Conservation (phyloP, 1,140 invertebrate genomes). For the Orchestia grillus region DNA sequence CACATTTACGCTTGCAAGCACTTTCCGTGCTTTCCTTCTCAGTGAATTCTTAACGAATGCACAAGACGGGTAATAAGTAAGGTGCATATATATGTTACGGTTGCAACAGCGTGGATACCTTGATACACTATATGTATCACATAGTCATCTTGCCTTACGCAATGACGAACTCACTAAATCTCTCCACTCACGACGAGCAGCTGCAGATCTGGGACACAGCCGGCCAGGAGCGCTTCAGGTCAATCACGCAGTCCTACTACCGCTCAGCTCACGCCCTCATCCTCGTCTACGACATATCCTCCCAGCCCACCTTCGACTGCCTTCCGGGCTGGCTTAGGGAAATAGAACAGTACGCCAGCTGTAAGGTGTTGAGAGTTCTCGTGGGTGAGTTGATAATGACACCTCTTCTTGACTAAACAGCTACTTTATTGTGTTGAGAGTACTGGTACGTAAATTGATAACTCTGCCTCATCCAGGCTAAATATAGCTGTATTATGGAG, state of each 20-base stretch:
- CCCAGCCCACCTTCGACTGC: slow-evolving; percentile 96
- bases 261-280: slow-evolving; percentile 97
- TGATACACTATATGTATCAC: not conserved
- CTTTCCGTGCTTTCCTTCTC: too few species aligned
- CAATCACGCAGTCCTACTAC: slow-evolving; percentile 98
- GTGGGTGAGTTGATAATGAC: slow-evolving; percentile 86
- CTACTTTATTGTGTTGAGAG: not conserved
- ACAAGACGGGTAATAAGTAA: too few species aligned
- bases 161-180: not conserved
- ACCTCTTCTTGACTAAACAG: too few species aligned
- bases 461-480: too few species aligned
- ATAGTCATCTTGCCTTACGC: not conserved
- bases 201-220: slow-evolving; percentile 99
- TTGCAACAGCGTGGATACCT: not conserved
- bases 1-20: too few species aligned
- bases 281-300: slow-evolving; percentile 97
- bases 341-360: slow-evolving; percentile 96
- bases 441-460: too few species aligned
- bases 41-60: too few species aligned
- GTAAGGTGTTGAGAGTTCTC: slow-evolving; percentile 92
- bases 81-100: too few species aligned
- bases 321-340: slow-evolving; percentile 94
- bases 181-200: slow-evolving; percentile 72
- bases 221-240: slow-evolving; percentile 94
- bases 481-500: too few species aligned